A percentile compares a stretch with the other conserved stretches of the same genome.
Evolutionary conservation across 2,888 invertebrate species (phyloP).

Genomic region (Sthenelais limicola): DNA sequence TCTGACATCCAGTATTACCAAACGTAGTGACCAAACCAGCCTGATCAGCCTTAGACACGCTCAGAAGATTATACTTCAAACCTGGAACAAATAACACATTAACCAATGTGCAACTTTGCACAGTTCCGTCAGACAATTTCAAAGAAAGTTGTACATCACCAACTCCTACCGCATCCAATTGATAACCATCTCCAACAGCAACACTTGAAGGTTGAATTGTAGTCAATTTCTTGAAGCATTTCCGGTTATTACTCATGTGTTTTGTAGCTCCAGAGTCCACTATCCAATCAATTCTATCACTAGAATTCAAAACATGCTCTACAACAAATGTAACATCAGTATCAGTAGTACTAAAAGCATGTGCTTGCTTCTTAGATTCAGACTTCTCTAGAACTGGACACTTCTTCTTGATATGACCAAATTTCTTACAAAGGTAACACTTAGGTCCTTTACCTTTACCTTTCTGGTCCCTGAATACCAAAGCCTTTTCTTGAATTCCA

Average conservation of each 20-base stretch:
- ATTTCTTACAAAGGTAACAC: conserved; percentile 18
- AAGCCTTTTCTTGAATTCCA: neutral
- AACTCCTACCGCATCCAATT: conserved; percentile 33
- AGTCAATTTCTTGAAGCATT: neutral
- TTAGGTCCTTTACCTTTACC: conserved; percentile 3
- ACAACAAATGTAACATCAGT: conserved; percentile 26
- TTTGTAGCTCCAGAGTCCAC: conserved; percentile 40
- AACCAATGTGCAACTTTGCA: neutral
- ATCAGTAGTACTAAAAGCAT: neutral
- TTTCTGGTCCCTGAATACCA: neutral
- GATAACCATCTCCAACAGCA: conserved; percentile 38
- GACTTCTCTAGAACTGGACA: conserved; percentile 12
- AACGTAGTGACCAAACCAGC: conserved; percentile 17
- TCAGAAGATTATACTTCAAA: conserved; percentile 32
- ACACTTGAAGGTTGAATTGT: conserved; percentile 6
- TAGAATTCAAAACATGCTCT: conserved; percentile 16
- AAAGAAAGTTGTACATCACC: conserved; percentile 28
- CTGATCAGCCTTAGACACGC: conserved; percentile 31
- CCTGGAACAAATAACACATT: conserved; percentile 42
- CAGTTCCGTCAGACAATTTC: neutral
- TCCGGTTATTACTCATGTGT: conserved; percentile 29
- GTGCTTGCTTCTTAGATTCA: neutral
- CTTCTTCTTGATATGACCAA: conserved; percentile 21
- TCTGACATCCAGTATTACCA: conserved; percentile 20
- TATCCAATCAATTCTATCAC: conserved; percentile 14